Conservation (phyloP, 2,797 vertebrate species). For the Gouania willdenowi region DNA sequence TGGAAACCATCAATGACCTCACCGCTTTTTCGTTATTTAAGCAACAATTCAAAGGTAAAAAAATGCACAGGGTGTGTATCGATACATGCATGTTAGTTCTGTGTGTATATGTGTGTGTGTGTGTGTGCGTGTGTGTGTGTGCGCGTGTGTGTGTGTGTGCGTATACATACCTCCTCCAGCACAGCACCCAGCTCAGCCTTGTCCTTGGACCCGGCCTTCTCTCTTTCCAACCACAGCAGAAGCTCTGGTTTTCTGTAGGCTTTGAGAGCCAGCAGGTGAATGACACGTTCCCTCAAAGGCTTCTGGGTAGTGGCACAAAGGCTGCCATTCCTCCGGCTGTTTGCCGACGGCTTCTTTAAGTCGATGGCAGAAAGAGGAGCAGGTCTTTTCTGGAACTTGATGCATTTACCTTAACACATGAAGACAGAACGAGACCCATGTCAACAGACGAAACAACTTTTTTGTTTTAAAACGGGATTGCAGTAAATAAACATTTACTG, state of each 20-base stretch:
- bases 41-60: too few species aligned
- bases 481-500: too few species aligned
- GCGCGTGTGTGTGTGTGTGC: neutral
- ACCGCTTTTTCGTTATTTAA: too few species aligned
- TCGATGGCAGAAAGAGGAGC: conserved; percentile 39
- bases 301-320: conserved; percentile 37
- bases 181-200: conserved; percentile 59
- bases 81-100: too few species aligned
- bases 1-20: too few species aligned
- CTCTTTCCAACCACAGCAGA: conserved; percentile 73
- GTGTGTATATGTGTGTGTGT: neutral
- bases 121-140: neutral
- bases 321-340: conserved; percentile 49
- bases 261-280: conserved; percentile 74
- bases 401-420: conserved; percentile 68
- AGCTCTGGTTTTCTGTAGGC: conserved; percentile 75
- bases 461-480: too few species aligned
- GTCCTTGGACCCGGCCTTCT: conserved; percentile 64
- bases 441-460: too few species aligned
- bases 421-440: too few species aligned
- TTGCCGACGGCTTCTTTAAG: conserved; percentile 45
- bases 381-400: conserved; percentile 63
- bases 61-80: too few species aligned
- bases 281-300: conserved; percentile 69
- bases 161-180: conserved; percentile 72